Base-by-base conservation (phyloP, 2,113 vertebrate genomes). In the Hemiscyllium ocellatum region DNA sequence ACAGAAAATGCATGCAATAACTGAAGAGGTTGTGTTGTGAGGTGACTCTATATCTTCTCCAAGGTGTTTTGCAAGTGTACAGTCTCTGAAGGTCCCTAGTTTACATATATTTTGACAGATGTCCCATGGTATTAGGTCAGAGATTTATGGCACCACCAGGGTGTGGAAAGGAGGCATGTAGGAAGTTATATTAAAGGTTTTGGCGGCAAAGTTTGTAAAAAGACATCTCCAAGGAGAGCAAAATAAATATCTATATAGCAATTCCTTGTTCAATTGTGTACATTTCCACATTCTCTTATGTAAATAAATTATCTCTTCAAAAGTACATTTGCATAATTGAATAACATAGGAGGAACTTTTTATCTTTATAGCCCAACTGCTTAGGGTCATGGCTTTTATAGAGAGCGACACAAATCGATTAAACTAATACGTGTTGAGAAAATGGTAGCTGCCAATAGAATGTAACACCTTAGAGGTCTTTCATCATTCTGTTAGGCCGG, bases 391-490 rank as follows among this genome's bases (percentile, higher is more conserved):
- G 80, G 37, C 37, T 47, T 83, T 83, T 42, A 83, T 22, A 83
- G 80, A 6, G 80, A 83, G 80, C 37, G 37, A 83, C 80, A 83
- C 42, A 83, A 83, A 42, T 20, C 80, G 37, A 83, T 83, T 83
- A 83, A 83, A 42, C 80, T 83, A 83, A 42, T 83, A 83, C 42
- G 20, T 83, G 80, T 83, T 83, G 80, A 42, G 80, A 83, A 83
- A 83, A 90, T 52, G 87, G 29, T 61, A 90, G 47, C 87, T 90
- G 87, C 87, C 56, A 90, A 65, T 90, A 52, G 29, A 90, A 61
- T 90, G 52, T 26, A 90, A 61, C 87, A 29, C 50, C 87, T 61
- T 83, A 90, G 29, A 90, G 87, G 87, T 52, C 87, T 90, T 90
- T 90, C 87, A 90, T 90, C 50, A 61, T 90, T 90, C 87, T 90